A percentile compares a stretch with the other conserved stretches of the same genome.
phyloP scores from a whole-genome alignment of 2,888 invertebrate species.

The Cartodere bifasciata region DNA sequence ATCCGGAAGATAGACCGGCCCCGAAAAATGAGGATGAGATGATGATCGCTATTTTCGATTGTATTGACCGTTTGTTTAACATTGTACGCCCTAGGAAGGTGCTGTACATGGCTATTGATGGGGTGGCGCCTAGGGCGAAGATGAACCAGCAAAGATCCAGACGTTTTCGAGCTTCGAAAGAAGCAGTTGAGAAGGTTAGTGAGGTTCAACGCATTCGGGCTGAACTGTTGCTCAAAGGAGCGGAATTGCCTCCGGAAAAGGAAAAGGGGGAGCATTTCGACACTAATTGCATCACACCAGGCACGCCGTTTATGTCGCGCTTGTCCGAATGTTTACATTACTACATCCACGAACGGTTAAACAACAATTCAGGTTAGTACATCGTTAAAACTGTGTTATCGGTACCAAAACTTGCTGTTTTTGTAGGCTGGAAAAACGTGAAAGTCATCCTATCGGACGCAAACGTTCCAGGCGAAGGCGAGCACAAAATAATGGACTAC shows the following conservation, averaged over 20 bases:
- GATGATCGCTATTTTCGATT: conserved; percentile 99
- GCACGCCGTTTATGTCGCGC: conserved; percentile 95
- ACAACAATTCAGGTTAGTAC: conserved; percentile 91
- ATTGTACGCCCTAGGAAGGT: conserved; percentile 88
- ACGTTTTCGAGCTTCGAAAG: conserved; percentile 93
- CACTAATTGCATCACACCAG: conserved; percentile 98
- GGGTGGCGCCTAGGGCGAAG: conserved; percentile 96
- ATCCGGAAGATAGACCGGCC: conserved; percentile 95
- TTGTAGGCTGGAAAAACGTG: conserved; percentile 89
- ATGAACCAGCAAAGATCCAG: conserved; percentile 99
- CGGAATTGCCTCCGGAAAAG: conserved; percentile 72
- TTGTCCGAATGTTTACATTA: conserved; percentile 76
- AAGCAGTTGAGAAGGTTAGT: conserved; percentile 74
- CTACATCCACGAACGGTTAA: conserved; percentile 78
- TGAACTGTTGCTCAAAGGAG: conserved; percentile 60
- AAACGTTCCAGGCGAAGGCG: conserved; percentile 87
- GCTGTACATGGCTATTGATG: conserved; percentile 99
- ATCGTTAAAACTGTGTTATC: conserved; percentile 91
- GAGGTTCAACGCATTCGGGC: conserved; percentile 72
- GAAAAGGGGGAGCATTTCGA: conserved; percentile 91
- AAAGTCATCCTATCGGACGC: conserved; percentile 98
- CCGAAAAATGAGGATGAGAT: conserved; percentile 99
- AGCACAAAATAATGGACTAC: conserved; percentile 92
- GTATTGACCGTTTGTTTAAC: conserved; percentile 87
- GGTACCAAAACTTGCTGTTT: conserved; percentile 96